A percentile compares a stretch with the other conserved stretches of the same genome.
Conservation (phyloP, 2,113 vertebrate species). For the Indicator indicator region DNA sequence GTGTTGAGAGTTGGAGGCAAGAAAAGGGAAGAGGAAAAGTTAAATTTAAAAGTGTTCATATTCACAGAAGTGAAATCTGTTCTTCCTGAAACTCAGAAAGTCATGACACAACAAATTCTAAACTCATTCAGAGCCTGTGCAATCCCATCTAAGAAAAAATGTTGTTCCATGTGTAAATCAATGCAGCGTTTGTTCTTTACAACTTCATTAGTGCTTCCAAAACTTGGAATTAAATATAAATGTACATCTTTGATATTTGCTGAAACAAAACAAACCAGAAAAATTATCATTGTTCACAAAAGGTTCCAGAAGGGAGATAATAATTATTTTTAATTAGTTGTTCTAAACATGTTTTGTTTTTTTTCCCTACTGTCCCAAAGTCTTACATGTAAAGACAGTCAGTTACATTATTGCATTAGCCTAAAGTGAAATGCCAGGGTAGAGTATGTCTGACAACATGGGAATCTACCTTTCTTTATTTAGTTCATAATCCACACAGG, state of each 20-base stretch:
- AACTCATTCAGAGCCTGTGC: background rate
- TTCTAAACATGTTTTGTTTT: background rate
- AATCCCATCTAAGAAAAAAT: background rate
- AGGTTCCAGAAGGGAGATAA: background rate
- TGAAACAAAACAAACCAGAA: background rate
- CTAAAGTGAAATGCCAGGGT: background rate
- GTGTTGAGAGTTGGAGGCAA: constrained; percentile 2
- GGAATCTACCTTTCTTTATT: background rate
- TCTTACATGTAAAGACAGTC: background rate
- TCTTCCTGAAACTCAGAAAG: background rate
- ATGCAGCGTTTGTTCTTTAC: background rate
- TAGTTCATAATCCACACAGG: background rate
- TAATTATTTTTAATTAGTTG: background rate
- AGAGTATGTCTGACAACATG: background rate
- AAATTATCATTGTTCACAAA: background rate
- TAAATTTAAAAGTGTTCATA: constrained; percentile 44
- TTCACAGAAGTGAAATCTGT: background rate
- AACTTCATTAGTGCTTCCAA: background rate
- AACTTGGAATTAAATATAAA: background rate
- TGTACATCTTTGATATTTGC: background rate
- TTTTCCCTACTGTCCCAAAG: background rate
- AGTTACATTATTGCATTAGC: background rate
- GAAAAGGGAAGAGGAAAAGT: constrained; percentile 14
- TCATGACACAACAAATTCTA: constrained; percentile 37
- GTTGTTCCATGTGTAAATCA: background rate